Conservation (phyloP, 2,797 vertebrate genomes). For the Pelochelys cantorii region DNA sequence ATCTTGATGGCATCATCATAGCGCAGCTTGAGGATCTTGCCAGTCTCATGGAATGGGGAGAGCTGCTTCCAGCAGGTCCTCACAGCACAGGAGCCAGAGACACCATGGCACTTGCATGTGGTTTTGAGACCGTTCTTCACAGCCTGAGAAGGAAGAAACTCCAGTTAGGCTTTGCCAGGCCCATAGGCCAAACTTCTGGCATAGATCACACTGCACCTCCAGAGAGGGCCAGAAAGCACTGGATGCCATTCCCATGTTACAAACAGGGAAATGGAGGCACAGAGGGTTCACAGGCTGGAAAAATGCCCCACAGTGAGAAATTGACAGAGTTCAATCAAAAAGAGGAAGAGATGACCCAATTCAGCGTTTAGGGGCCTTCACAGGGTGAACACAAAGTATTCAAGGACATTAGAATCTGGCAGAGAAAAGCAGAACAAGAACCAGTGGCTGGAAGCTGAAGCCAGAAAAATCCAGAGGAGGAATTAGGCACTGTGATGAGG, state of each 20-base stretch:
- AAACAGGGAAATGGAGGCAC: not conserved
- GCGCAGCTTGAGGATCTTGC: slow-evolving; percentile 91
- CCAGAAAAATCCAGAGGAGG: not conserved
- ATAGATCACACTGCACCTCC: not conserved
- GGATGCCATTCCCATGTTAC: not conserved
- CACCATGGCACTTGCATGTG: slow-evolving; percentile 98
- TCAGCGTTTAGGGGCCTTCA: not conserved
- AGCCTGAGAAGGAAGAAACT: slow-evolving; percentile 79
- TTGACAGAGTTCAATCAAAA: not conserved
- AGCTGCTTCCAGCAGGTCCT: slow-evolving; percentile 99
- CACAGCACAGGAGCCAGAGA: slow-evolving; percentile 96
- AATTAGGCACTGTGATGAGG: not conserved
- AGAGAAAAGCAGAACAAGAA: not conserved
- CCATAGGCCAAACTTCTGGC: not conserved
- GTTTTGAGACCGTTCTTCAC: slow-evolving; percentile 97
- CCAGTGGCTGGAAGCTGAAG: not conserved
- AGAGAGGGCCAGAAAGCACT: not conserved
- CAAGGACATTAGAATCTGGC: not conserved
- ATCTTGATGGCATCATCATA: slow-evolving; percentile 91
- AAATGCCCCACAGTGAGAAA: not conserved
- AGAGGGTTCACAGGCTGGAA: not conserved
- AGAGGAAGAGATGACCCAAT: not conserved
- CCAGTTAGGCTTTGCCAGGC: not conserved
- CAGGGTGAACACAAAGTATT: not conserved
- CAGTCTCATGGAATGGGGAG: slow-evolving; percentile 94